Percentiles rank a stretch among this genome's conserved stretches.
Evolutionary conservation across 2,888 invertebrate species (phyloP).

Genomic region (Augiades crinisus): DNA sequence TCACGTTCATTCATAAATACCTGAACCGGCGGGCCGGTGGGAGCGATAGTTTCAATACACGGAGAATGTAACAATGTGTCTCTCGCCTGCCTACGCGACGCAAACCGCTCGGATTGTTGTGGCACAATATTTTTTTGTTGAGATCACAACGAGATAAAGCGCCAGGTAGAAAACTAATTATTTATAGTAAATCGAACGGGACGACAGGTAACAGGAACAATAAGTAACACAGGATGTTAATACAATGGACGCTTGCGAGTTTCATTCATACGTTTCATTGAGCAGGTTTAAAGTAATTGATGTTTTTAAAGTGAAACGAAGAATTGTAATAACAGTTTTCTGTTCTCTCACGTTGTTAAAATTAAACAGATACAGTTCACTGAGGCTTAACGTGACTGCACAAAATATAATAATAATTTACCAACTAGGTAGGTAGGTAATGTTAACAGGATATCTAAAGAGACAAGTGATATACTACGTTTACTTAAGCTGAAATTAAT

Average conservation of each 20-base stretch:
- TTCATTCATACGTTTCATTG: conserved; percentile 55
- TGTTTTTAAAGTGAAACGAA: conserved; percentile 7
- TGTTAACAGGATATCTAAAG: no score
- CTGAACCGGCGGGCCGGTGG: conserved; percentile 52
- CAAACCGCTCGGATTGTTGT: conserved; percentile 63
- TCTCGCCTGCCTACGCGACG: conserved; percentile 50
- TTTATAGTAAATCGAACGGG: conserved; percentile 55
- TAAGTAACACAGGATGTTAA: conserved; percentile 65
- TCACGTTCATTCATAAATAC: conserved; percentile 81
- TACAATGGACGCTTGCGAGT: conserved; percentile 48
- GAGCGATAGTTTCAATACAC: conserved; percentile 52
- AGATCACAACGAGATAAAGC: conserved; percentile 53
- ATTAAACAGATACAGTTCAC: not conserved
- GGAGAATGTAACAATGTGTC: conserved; percentile 43
- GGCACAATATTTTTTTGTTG: conserved; percentile 66
- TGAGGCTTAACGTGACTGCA: not conserved
- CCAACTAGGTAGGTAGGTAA: no score
- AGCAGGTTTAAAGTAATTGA: conserved; percentile 34
- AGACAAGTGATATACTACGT: no score
- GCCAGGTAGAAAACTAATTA: conserved; percentile 73
- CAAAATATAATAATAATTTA: not conserved
- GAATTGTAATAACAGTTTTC: conserved; percentile 11
- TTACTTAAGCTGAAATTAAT: no score
- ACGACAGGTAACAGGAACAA: conserved; percentile 57
- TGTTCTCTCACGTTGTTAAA: not conserved